Base-by-base conservation (phyloP, 2,797 vertebrate genomes). In the Xenopus petersii region DNA sequence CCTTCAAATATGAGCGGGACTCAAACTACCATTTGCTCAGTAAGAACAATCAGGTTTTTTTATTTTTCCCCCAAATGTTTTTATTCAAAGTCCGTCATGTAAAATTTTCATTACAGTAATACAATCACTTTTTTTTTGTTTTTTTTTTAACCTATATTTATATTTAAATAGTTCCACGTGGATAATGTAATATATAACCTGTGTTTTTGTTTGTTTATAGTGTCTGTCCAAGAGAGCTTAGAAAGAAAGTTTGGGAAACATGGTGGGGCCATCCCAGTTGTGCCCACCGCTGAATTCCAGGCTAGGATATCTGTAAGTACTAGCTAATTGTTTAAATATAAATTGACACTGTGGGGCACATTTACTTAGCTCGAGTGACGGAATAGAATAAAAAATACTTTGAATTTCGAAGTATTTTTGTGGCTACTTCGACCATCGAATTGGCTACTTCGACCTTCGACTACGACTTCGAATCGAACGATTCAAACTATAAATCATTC, bases 11-110 rank as follows among this genome's bases (percentile, higher is more conserved):
- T 1, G 97, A 99, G 90, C 92, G 98, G 67, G 98, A 99, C 87
- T 99, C 98, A 73, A 99, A 99, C 91, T 99, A 99, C 89, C 97
- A 99, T 86, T 93, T 99, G 80, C 96, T 99, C 80, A 98, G 98
- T 99, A 86, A 42, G 26, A 1, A 30, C 2, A 30, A 30, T 30
- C 26, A 30, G 94, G 97, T 95, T 21, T 55, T 65, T 30, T 30
- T 30, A 1, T 30, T 30, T 58, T 21, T 21, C 1, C 21, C 21
- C 21, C 21, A 21, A 21, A 21, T 21, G 21, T 21, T 21, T 21
- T 21, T 21, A 21, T 21, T 21, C 21, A 21, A 21, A 21, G 21
- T 21, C 21, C 1, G 21, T 21, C 21, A 21, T 21, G 21, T 21
- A 21, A 21, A 21, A 21, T 21, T 1, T 21, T 21, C 21, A 21